phyloP scores from a whole-genome alignment of 2,113 vertebrate genomes.

The Colius striatus region DNA sequence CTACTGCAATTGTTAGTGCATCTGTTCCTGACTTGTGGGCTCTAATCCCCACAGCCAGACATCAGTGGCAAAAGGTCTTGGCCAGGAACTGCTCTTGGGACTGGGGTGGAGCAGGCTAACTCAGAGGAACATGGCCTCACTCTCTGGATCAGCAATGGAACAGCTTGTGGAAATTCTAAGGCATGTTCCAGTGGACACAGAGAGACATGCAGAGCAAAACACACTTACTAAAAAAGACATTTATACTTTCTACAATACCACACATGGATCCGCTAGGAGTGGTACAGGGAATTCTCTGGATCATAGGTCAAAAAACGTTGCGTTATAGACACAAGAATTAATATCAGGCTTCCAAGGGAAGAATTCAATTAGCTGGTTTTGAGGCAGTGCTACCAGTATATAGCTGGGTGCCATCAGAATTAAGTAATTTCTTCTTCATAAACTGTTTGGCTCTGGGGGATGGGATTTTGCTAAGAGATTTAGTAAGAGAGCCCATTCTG shows the following conservation, averaged over 20 bases:
- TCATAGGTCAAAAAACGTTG: background rate
- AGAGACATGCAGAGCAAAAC: background rate
- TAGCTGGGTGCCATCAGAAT: background rate
- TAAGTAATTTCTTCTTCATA: background rate
- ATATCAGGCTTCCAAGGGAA: background rate
- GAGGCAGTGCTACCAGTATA: background rate
- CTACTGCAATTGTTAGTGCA: background rate
- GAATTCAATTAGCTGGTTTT: background rate
- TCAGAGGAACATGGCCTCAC: background rate
- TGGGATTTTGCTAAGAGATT: background rate
- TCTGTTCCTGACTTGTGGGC: background rate
- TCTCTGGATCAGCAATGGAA: background rate
- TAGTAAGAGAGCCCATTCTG: background rate
- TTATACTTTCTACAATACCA: background rate
- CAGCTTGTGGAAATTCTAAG: no score
- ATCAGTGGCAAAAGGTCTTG: fast-evolving
- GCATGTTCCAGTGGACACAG: fast-evolving
- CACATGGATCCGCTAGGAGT: fast-evolving
- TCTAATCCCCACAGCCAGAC: fast-evolving
- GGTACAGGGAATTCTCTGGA: background rate
- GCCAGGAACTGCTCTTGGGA: no score
- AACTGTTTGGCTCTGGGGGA: background rate
- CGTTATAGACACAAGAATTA: background rate
- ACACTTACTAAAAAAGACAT: background rate
- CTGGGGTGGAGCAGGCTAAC: no score